Base-by-base conservation (phyloP, 1,140 invertebrate genomes). In the Sesamia nonagrioides region DNA sequence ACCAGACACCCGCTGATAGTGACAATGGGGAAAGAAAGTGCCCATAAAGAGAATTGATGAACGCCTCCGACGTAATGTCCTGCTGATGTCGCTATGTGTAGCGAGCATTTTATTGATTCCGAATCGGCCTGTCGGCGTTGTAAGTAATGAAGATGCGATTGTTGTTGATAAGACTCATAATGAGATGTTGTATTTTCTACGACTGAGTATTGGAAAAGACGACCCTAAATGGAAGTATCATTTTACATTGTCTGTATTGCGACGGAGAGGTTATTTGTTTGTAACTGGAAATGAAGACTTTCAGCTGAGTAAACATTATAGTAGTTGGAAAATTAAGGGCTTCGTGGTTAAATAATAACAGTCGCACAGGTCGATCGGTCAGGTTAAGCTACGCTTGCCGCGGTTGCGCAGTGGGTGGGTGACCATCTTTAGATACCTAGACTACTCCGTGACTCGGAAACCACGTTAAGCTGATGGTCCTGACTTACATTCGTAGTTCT, bases 1-100 rank as follows among this genome's bases (percentile, higher is more conserved):
- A 77, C 87, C 86, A 82, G 81, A 82, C 80, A 82, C 82, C 68
- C 54, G 37, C 79, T 82, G 89, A 92, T 93, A 92, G 90, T 90
- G 89, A 81, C 78, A 87, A 90, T 86, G 89, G 88, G 82, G 78
- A 86, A 88, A 87, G 87, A 89, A 89, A 90, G 85, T 88, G 87
- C 85, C 90, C 84, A 92, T 91, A 91, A 92, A 91, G 85, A 80
- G 86, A 89, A 91, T 91, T 92, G 90, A 92, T 92, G 88, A 85
- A 76, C 73, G 13, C 80, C 78, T 73, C 72, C 83, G 80, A 74
- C 78, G 72, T 86, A 79, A 89, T 89, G 88, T 87, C 80, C 81
- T 80, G 37, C 52, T 82, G 78, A 85, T 84, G 75, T 80, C 74
- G 77, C 68, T 72, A 79, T 79, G 76, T 79, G 50, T 56, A 76